Conservation (phyloP, 2,888 invertebrate genomes). For the Heliconius aoede region DNA sequence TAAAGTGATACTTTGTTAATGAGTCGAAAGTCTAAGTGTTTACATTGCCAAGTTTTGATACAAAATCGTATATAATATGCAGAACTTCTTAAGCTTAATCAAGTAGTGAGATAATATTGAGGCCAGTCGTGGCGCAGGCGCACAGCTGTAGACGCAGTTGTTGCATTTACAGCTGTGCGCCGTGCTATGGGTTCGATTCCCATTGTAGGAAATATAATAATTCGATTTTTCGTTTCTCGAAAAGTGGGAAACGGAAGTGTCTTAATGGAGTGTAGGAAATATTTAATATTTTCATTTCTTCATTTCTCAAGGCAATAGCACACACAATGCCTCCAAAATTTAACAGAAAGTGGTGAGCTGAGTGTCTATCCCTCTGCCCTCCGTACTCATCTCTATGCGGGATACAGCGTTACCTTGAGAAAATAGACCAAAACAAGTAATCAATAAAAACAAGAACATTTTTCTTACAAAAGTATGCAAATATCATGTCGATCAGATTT, state of each 20-base stretch:
- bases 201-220: not conserved
- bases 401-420: not conserved
- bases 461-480: conserved; percentile 14
- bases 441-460: not conserved
- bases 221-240: too few species aligned
- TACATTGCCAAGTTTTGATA: conserved; percentile 18
- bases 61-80: conserved; percentile 9
- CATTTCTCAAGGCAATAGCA: not conserved
- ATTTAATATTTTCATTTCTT: not conserved
- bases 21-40: conserved; percentile 23
- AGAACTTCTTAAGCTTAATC: conserved; percentile 19
- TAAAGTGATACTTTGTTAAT: too few species aligned
- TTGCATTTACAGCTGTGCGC: too few species aligned
- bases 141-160: too few species aligned
- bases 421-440: not conserved
- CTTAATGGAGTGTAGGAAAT: too few species aligned
- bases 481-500: not conserved
- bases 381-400: too few species aligned
- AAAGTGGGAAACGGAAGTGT: too few species aligned
- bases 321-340: not conserved
- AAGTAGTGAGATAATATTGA: conserved; percentile 13
- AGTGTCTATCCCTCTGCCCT: not conserved
- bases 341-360: not conserved
- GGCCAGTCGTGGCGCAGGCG: not conserved
- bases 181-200: not conserved